Percentiles rank a stretch among this genome's conserved stretches.
These are phyloP conservation scores for Teleopsis dalmanni DNA, from an alignment of 1,140 invertebrate species.

Conservation along the genomic window DNA sequence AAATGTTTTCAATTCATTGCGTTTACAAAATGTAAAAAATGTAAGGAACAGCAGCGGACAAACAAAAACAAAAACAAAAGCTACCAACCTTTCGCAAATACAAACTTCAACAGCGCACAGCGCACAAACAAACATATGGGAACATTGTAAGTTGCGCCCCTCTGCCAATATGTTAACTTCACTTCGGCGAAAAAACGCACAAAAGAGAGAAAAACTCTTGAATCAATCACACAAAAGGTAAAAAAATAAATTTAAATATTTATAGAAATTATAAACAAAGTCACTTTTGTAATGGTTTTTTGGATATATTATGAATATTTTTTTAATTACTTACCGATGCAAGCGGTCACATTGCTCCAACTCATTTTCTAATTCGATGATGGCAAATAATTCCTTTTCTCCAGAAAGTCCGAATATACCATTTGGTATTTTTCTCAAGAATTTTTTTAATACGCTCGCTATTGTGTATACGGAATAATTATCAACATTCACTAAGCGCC, in stretches of 20 bases:
- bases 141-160: too few relatives aligned
- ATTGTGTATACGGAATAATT: conserved; percentile 98
- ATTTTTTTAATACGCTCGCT: conserved; percentile 95
- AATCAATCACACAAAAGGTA: background rate
- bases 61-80: too few relatives aligned
- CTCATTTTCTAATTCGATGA: conserved; percentile 70
- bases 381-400: conserved; percentile 83
- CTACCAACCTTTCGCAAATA: too few relatives aligned
- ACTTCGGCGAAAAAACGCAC: too few relatives aligned
- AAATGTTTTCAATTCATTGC: too few relatives aligned
- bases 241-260: background rate
- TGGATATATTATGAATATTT: background rate
- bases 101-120: too few relatives aligned
- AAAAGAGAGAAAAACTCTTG: background rate
- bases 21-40: background rate
- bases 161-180: too few relatives aligned
- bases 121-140: too few relatives aligned
- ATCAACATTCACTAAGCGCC: conserved; percentile 92
- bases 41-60: background rate
- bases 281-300: background rate
- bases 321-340: conserved; percentile 63
- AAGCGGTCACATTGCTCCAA: conserved; percentile 85
- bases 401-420: conserved; percentile 89
- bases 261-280: background rate
- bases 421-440: conserved; percentile 93